phyloP scores from a whole-genome alignment of 2,113 vertebrate species.

The Hippolais icterina region DNA sequence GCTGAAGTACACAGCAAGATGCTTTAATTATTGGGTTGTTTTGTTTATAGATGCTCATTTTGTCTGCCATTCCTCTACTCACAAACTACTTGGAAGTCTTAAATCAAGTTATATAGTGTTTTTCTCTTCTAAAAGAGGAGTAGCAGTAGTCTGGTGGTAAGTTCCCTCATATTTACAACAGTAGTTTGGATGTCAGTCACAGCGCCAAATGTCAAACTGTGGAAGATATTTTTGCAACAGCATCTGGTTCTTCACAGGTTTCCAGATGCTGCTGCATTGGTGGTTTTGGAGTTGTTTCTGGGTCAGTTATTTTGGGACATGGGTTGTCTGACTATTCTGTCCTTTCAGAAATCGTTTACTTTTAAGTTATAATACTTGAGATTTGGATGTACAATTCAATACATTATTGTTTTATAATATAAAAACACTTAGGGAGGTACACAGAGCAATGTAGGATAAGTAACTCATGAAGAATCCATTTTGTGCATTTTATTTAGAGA shows the following conservation, averaged over 20 bases:
- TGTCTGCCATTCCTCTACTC: background rate
- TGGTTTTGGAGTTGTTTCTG: conserved; percentile 17
- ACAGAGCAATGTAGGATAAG: background rate
- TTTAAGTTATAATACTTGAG: background rate
- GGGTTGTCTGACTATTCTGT: conserved; percentile 6
- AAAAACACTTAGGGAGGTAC: background rate
- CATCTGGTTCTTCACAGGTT: conserved; percentile 15
- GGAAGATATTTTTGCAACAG: background rate
- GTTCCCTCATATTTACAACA: conserved; percentile 16
- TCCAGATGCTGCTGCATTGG: conserved; percentile 34
- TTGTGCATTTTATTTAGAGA: conserved; percentile 20
- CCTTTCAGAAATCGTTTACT: conserved; percentile 24
- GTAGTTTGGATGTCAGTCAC: conserved; percentile 1
- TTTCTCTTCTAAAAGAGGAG: background rate
- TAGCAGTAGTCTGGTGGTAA: background rate
- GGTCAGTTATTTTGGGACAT: conserved; percentile 34
- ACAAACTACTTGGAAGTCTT: background rate
- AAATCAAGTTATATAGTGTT: background rate
- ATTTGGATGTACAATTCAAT: background rate
- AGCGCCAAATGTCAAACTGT: background rate
- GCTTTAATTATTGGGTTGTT: background rate
- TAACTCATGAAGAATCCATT: background rate
- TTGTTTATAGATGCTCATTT: background rate
- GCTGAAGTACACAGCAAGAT: background rate
- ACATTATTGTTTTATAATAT: background rate